These are phyloP conservation scores for Drosophila anomalata DNA, from an alignment of 2,888 invertebrate species.

Conservation along the genomic window DNA sequence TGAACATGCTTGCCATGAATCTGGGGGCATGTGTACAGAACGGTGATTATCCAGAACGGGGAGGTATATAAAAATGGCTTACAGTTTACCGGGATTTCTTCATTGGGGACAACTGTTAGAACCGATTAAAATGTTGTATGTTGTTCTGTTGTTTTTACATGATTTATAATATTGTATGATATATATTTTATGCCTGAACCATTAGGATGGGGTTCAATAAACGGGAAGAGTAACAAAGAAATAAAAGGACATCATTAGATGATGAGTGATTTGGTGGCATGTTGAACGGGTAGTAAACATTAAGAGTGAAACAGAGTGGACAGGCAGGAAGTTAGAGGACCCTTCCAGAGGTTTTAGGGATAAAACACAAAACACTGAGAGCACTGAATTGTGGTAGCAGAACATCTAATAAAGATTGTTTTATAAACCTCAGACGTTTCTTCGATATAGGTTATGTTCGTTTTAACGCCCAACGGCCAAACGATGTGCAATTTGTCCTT, in stretches of 20 bases:
- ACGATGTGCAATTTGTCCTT: slow-evolving; percentile 98
- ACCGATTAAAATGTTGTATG: slow-evolving; percentile 32
- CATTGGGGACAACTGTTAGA: slow-evolving; percentile 58
- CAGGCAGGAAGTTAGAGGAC: slow-evolving; percentile 57
- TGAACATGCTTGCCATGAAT: slow-evolving; percentile 45
- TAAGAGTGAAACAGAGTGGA: slow-evolving; percentile 44
- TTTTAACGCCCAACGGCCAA: slow-evolving; percentile 98
- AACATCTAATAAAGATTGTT: slow-evolving; percentile 36
- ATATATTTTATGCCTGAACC: slow-evolving; percentile 60
- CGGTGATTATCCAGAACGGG: slow-evolving; percentile 12
- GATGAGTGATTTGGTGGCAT: slow-evolving; percentile 40
- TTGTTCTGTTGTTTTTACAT: slow-evolving; percentile 52
- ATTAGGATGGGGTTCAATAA: slow-evolving; percentile 70
- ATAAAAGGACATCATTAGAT: slow-evolving; percentile 44
- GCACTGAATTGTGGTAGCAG: slow-evolving; percentile 52
- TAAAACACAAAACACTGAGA: slow-evolving; percentile 49
- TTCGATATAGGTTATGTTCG: slow-evolving; percentile 96
- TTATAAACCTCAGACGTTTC: slow-evolving; percentile 93
- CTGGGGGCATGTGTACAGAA: slow-evolving; percentile 24
- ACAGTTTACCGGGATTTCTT: slow-evolving; percentile 57
- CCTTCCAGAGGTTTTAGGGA: slow-evolving; percentile 36
- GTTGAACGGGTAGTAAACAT: slow-evolving; percentile 46
- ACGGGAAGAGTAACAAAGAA: slow-evolving; percentile 40
- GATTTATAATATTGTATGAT: slow-evolving; percentile 47
- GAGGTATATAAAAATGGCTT: slow-evolving; percentile 30